Conservation (phyloP, 2,113 vertebrate species). For the Psephotus haematonotus region DNA sequence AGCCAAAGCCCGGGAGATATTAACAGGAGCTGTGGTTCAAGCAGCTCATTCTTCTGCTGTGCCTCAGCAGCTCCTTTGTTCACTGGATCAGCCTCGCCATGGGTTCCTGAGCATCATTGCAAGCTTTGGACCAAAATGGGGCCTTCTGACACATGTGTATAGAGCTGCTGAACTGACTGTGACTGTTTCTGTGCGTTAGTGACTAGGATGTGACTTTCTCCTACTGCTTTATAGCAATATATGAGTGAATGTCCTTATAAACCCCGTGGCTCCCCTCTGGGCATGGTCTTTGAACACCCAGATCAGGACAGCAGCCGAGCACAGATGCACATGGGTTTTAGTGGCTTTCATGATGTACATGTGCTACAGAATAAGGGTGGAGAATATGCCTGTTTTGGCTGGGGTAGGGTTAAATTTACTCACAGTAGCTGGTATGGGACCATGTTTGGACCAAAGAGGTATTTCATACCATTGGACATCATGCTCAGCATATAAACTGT, state of each 20-base stretch:
- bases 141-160: not conserved
- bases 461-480: accelerated
- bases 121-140: not conserved
- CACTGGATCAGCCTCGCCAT: not conserved
- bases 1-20: accelerated
- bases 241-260: not conserved
- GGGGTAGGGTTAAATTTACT: not conserved
- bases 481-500: not conserved
- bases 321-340: not conserved
- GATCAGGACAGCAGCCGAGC: not conserved
- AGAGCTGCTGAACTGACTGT: not conserved
- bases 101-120: not conserved
- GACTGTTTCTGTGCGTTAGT: not conserved
- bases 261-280: not conserved
- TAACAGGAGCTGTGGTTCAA: not conserved
- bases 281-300: not conserved
- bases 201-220: not conserved
- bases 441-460: not conserved
- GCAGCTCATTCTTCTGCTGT: not conserved
- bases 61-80: not conserved
- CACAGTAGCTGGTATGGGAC: not conserved
- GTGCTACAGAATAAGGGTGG: not conserved
- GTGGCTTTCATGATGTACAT: not conserved
- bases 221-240: not conserved
- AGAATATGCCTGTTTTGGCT: not conserved